Evolutionary conservation across 35 echinoderm and acorn worm species (phyloP).

Genomic region (Lytechinus pictus): DNA sequence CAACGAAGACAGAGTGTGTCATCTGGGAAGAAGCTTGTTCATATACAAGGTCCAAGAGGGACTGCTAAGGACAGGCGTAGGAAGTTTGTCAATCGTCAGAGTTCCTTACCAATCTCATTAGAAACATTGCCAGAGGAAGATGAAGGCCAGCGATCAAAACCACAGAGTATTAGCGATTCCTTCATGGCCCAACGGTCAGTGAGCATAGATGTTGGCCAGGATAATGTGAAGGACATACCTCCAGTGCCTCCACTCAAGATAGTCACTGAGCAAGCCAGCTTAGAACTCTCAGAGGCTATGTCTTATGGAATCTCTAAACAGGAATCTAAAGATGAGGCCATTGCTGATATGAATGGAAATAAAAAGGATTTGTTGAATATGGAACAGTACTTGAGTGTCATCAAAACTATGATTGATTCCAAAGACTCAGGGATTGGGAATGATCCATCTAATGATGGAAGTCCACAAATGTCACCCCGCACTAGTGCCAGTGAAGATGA

Average conservation of each 20-base stretch:
- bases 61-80: conserved; percentile 79
- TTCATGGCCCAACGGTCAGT: conserved; percentile 72
- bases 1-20: conserved; percentile 31
- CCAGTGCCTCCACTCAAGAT: conserved; percentile 43
- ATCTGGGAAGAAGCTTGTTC: conserved; percentile 28
- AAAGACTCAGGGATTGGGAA: conserved; percentile 96
- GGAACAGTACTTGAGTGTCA: conserved; percentile 76
- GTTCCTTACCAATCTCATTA: conserved; percentile 85
- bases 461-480: conserved; percentile 74
- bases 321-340: conserved; percentile 65
- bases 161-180: conserved; percentile 23
- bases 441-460: conserved; percentile 69
- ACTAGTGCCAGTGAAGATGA: conserved; percentile 28
- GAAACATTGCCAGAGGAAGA: conserved; percentile 94
- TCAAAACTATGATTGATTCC: conserved; percentile 89
- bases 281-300: conserved; percentile 63
- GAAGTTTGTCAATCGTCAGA: conserved; percentile 75
- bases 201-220: conserved; percentile 64
- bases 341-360: conserved; percentile 59
- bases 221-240: neutral
- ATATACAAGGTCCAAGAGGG: conserved; percentile 21
- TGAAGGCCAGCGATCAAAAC: conserved; percentile 67
- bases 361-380: conserved; percentile 55
- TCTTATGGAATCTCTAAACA: conserved; percentile 50
- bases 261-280: conserved; percentile 51